These are phyloP conservation scores for Setophaga petechia DNA, from an alignment of 2,113 vertebrate species.

Conservation along the genomic window DNA sequence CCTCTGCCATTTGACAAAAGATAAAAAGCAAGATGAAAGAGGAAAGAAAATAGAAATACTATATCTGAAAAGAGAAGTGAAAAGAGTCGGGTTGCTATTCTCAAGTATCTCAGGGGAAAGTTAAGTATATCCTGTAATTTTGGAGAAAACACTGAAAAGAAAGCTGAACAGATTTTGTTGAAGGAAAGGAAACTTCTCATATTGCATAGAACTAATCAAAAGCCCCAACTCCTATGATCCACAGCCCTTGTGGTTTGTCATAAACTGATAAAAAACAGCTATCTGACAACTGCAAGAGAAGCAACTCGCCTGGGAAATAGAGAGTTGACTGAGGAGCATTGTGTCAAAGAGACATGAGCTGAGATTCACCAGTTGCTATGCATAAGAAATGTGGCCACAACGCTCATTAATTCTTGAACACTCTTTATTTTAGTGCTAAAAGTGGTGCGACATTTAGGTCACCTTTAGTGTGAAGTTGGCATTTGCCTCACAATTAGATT, in stretches of 20 bases:
- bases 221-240: not conserved
- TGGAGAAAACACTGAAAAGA: not conserved
- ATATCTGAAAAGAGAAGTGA: not conserved
- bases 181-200: not conserved
- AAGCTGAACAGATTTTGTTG: not conserved
- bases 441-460: slow-evolving; percentile 56
- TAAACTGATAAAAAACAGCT: not conserved
- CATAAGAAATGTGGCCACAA: not conserved
- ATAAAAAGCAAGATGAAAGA: not conserved
- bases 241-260: not conserved
- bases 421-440: slow-evolving; percentile 60
- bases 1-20: not conserved
- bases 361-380: not conserved
- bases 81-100: not conserved
- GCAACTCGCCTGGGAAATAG: not conserved
- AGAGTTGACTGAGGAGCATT: not conserved
- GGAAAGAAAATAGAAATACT: not conserved
- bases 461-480: slow-evolving; percentile 65
- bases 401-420: slow-evolving; percentile 64
- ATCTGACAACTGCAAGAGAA: not conserved
- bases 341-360: not conserved
- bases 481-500: slow-evolving; percentile 69
- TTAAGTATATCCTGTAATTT: not conserved
- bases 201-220: not conserved
- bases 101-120: not conserved